These are phyloP conservation scores for Pogonognathellus flavescens DNA, from an alignment of 1,140 invertebrate genomes.

Conservation along the genomic window DNA sequence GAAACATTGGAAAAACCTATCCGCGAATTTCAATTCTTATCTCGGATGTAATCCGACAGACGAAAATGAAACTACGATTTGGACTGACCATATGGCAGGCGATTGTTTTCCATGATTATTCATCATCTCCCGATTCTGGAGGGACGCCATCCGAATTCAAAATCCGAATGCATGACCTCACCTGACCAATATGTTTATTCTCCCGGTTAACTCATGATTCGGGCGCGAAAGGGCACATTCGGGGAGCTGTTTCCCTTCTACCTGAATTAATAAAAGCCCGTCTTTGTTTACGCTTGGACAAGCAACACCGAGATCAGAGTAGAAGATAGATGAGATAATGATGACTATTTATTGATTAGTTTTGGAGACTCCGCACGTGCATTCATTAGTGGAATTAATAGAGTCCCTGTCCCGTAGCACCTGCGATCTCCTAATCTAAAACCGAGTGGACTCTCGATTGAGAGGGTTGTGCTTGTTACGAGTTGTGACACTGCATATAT, in stretches of 20 bases:
- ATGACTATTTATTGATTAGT: slow-evolving; percentile 41
- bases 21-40: slow-evolving; percentile 45
- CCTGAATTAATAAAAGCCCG: slow-evolving; percentile 32
- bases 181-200: slow-evolving; percentile 19
- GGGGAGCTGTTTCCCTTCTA: neutral
- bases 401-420: slow-evolving; percentile 39
- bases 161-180: slow-evolving; percentile 20
- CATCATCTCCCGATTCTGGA: slow-evolving; percentile 23
- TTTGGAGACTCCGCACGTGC: slow-evolving; percentile 52
- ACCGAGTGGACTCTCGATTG: neutral
- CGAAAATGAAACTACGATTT: neutral
- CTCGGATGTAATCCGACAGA: slow-evolving; percentile 7
- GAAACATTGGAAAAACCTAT: neutral
- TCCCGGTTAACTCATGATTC: slow-evolving; percentile 33
- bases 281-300: slow-evolving; percentile 10
- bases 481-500: slow-evolving; percentile 38
- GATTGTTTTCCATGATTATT: slow-evolving; percentile 38
- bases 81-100: slow-evolving; percentile 25
- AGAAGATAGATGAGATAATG: slow-evolving; percentile 43
- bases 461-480: slow-evolving; percentile 25
- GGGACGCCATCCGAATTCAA: slow-evolving; percentile 36
- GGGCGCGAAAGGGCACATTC: slow-evolving; percentile 27
- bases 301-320: slow-evolving; percentile 29
- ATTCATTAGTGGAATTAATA: slow-evolving; percentile 57
- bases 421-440: slow-evolving; percentile 42